Evolutionary conservation across 1,140 invertebrate genomes (phyloP), one percentile per base, ranked within the genome.

Genomic region (Wiebesia pumilae): DNA sequence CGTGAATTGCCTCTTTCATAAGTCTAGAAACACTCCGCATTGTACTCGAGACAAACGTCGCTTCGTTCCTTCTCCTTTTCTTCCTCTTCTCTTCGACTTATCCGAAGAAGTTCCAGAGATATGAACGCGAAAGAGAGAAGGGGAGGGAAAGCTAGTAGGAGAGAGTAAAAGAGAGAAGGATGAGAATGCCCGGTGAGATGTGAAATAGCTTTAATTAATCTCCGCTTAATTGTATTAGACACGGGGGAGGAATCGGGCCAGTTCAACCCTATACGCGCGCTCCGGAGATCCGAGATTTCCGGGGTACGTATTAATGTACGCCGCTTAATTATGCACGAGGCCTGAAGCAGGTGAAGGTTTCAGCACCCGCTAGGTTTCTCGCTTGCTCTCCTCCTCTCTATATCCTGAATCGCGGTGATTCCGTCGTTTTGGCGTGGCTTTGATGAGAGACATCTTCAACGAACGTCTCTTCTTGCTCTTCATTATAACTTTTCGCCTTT

Each of bases 201-300:
- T 90, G 90, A 93, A 93, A 93, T 91, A 91, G 89, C 90, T 93
- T 93, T 93, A 93, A 93, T 93, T 93, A 93, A 93, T 93, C 91
- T 92, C 89, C 84, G 90, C 91, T 91, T 92, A 93, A 93, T 93
- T 93, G 91, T 92, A 91, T 91, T 90, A 91, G 91, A 88, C 87
- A 88, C 88, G 86, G 83, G 84, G 78, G 47, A 84, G 87, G 67
- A 90, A 89, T 88, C 89, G 90, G 89, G 89, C 88, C 87, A 47
- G 67, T 77, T 87, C 81, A 62, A 67, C 47, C 81, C 40, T 69
- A 82, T 83, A 58, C 71, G 75, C 81, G 38, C 47, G 27, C 87
- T 86, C 67, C 38, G 58, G 71, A 89, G 84, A 89, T 84, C 89
- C 89, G 89, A 91, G 91, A 93, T 92, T 92, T 91, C 88, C 89